Evolutionary conservation across 23 tunicate genomes (phyloP).

Genomic region (Styela plicata): DNA sequence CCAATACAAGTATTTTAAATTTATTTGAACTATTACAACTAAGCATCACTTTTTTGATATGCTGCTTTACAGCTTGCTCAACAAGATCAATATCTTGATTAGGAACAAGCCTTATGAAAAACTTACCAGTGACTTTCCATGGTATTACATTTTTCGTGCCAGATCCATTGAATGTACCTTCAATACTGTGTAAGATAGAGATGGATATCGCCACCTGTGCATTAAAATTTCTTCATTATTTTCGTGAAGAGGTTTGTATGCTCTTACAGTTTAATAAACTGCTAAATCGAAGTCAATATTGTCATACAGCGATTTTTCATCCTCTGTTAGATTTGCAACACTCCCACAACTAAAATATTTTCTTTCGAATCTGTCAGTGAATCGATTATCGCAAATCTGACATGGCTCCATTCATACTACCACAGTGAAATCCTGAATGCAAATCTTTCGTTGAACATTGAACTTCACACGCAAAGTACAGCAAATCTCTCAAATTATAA

Average conservation of each 20-base stretch:
- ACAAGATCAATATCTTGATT: constrained; percentile 72
- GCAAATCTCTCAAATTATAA: constrained; percentile 78
- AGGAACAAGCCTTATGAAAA: constrained; percentile 88
- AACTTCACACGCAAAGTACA: constrained; percentile 65
- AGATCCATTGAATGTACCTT: constrained; percentile 83
- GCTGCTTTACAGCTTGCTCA: constrained; percentile 52
- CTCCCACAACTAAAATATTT: constrained; percentile 73
- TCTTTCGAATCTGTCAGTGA: constrained; percentile 71
- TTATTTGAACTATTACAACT: constrained; percentile 56
- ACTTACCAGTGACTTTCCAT: constrained; percentile 88
- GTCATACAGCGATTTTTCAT: constrained; percentile 59
- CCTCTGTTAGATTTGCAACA: constrained; percentile 79
- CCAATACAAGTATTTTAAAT: constrained; percentile 64
- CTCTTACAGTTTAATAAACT: constrained; percentile 79
- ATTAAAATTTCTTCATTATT: constrained; percentile 63
- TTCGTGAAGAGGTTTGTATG: constrained; percentile 32
- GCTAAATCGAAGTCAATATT: constrained; percentile 76
- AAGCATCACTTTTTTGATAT: constrained; percentile 48
- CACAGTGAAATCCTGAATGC: constrained; percentile 87
- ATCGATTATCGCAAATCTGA: constrained; percentile 65
- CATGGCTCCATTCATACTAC: constrained; percentile 91
- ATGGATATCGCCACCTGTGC: constrained; percentile 90
- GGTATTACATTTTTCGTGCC: constrained; percentile 96
- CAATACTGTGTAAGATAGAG: constrained; percentile 86
- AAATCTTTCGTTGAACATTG: constrained; percentile 75